These are phyloP conservation scores for Chamaea fasciata DNA, from an alignment of 2,113 vertebrate genomes.

Conservation along the genomic window DNA sequence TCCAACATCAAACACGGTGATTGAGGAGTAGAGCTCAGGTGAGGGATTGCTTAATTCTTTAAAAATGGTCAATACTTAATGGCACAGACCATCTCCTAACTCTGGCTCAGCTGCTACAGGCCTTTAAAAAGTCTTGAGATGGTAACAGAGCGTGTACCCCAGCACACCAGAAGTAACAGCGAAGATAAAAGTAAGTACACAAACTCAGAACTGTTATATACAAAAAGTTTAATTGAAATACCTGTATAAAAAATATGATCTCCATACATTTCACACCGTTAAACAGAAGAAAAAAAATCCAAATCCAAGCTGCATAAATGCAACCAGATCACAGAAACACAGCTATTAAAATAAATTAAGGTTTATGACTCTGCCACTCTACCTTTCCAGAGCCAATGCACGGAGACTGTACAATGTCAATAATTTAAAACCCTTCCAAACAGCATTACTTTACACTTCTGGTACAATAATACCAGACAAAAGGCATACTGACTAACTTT, in stretches of 20 bases:
- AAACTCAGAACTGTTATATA: slow-evolving; percentile 70
- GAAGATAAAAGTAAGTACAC: background rate
- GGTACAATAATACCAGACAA: slow-evolving; percentile 70
- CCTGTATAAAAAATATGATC: slow-evolving; percentile 97
- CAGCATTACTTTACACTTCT: slow-evolving; percentile 74
- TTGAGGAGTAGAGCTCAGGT: background rate
- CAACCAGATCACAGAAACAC: slow-evolving; percentile 75
- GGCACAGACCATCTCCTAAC: background rate
- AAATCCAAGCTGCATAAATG: slow-evolving; percentile 75
- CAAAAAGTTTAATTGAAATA: slow-evolving; percentile 97
- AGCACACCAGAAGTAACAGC: background rate
- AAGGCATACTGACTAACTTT: slow-evolving; percentile 71
- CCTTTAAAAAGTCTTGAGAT: background rate
- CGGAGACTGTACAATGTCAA: slow-evolving; percentile 82
- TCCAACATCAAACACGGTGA: background rate
- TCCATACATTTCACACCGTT: slow-evolving; percentile 87
- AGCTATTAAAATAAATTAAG: slow-evolving; percentile 80
- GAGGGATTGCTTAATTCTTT: background rate
- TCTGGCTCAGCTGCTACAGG: background rate
- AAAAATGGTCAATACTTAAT: background rate
- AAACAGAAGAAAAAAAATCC: slow-evolving; percentile 74
- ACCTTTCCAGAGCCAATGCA: slow-evolving; percentile 77
- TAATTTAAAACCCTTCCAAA: slow-evolving; percentile 79
- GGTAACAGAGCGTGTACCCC: fast-evolving
- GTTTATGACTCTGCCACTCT: slow-evolving; percentile 76